Evolutionary conservation across 2,113 vertebrate species (phyloP).

Genomic region (Sinocyclocheilus anshuiensis): DNA sequence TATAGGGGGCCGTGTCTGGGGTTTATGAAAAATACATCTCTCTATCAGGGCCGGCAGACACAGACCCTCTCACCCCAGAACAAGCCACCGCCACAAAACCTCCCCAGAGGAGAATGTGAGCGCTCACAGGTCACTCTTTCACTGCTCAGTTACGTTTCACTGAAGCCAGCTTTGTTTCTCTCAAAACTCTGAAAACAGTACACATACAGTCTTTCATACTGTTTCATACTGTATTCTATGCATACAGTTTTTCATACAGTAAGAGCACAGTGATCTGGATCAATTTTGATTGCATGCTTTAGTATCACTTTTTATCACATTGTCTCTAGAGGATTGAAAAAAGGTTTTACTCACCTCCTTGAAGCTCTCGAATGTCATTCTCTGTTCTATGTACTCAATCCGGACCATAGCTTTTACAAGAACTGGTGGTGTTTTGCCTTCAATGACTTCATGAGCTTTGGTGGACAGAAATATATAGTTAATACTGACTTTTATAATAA

Average conservation of each 20-base stretch:
- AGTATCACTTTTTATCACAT: not conserved
- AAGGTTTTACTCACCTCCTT: not conserved
- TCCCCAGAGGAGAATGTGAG: not conserved
- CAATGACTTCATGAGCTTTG: not conserved
- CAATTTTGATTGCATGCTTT: not conserved
- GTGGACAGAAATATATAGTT: not conserved
- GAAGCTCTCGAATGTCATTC: not conserved
- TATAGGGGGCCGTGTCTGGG: slow-evolving; percentile 60
- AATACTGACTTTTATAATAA: not conserved
- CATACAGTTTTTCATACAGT: not conserved
- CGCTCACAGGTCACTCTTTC: not conserved
- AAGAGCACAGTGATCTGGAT: not conserved
- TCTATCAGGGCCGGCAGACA: slow-evolving; percentile 38
- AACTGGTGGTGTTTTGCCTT: not conserved
- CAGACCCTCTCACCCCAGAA: slow-evolving; percentile 44
- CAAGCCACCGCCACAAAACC: not conserved
- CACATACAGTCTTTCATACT: not conserved
- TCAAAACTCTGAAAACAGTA: not conserved
- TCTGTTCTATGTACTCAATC: not conserved
- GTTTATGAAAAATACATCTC: slow-evolving; percentile 72
- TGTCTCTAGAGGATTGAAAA: no score
- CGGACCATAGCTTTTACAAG: not conserved
- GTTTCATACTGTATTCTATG: no score
- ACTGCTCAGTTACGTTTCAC: not conserved
- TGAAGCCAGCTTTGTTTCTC: not conserved